Evolutionary conservation across 2,888 invertebrate genomes (phyloP).

Genomic region (Taphrorychus bicolor): DNA sequence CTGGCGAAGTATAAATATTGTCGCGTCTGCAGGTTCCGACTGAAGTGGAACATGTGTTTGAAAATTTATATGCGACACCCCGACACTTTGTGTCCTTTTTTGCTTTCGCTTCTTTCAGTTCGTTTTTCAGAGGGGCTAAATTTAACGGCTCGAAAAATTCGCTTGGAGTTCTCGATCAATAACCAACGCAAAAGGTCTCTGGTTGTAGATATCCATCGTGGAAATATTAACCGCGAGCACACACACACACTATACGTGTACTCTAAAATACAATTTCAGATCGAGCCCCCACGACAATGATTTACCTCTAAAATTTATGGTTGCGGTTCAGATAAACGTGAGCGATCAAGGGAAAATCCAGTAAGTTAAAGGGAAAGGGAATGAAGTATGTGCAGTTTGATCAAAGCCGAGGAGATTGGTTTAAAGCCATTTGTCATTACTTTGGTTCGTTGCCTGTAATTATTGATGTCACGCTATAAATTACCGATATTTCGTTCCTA

Average conservation of each 20-base stretch:
- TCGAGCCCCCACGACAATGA: constrained; percentile 23
- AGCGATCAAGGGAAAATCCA: constrained; percentile 35
- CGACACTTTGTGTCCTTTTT: constrained; percentile 28
- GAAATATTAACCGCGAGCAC: constrained; percentile 34
- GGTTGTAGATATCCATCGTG: constrained; percentile 36
- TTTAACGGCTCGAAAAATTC: too few relatives aligned
- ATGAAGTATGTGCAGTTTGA: constrained; percentile 38
- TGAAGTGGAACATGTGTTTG: constrained; percentile 49
- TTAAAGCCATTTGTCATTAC: constrained; percentile 28
- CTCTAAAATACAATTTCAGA: constrained; percentile 37
- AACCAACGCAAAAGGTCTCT: constrained; percentile 6
- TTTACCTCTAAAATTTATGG: constrained; percentile 34
- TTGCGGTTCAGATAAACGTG: constrained; percentile 39
- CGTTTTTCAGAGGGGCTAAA: background rate
- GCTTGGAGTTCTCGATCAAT: constrained; percentile 18
- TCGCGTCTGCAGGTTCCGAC: constrained; percentile 56
- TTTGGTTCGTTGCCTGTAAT: constrained; percentile 25
- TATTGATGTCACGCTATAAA: constrained; percentile 38
- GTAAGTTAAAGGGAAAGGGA: constrained; percentile 30
- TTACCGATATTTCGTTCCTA: constrained; percentile 22
- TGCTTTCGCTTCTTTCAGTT: background rate
- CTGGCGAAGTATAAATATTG: constrained; percentile 57
- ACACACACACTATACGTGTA: constrained; percentile 34
- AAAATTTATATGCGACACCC: constrained; percentile 41
- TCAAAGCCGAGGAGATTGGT: constrained; percentile 29